Conservation (phyloP, 2,797 vertebrate species). For the Heliangelus exortis region DNA sequence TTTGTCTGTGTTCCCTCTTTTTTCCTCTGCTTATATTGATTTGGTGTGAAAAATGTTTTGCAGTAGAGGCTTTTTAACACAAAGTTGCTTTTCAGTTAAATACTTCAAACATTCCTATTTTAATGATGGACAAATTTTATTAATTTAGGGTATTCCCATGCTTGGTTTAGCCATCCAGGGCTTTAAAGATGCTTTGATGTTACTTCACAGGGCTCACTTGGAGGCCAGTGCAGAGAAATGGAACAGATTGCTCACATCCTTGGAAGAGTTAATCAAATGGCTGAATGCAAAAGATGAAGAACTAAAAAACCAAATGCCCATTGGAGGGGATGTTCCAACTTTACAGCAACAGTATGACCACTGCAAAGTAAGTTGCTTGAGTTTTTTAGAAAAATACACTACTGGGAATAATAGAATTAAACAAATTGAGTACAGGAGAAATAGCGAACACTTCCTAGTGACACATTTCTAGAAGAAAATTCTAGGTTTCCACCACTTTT, state of each 20-base stretch:
- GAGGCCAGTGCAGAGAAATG: conserved; percentile 96
- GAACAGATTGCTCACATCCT: conserved; percentile 87
- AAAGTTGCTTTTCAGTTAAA: neutral
- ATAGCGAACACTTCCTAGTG: neutral
- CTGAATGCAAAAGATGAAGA: conserved; percentile 93
- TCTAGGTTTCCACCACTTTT: neutral
- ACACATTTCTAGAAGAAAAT: neutral
- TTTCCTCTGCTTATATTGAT: neutral
- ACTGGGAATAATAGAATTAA: neutral
- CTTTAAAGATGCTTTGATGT: neutral
- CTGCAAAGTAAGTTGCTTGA: conserved; percentile 82
- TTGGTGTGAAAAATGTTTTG: neutral
- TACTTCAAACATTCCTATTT: neutral
- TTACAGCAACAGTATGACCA: conserved; percentile 93
- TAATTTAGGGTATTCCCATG: neutral
- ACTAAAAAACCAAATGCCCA: conserved; percentile 94
- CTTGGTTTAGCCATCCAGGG: neutral
- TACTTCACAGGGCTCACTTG: conserved; percentile 87
- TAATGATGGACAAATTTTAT: neutral
- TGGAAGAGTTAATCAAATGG: conserved; percentile 96
- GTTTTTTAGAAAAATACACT: neutral
- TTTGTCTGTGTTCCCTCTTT: neutral
- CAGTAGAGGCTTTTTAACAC: neutral
- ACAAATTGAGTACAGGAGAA: neutral
- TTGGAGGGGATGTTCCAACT: conserved; percentile 93